Conservation (phyloP, 2,113 vertebrate genomes). For the Maylandia zebra region DNA sequence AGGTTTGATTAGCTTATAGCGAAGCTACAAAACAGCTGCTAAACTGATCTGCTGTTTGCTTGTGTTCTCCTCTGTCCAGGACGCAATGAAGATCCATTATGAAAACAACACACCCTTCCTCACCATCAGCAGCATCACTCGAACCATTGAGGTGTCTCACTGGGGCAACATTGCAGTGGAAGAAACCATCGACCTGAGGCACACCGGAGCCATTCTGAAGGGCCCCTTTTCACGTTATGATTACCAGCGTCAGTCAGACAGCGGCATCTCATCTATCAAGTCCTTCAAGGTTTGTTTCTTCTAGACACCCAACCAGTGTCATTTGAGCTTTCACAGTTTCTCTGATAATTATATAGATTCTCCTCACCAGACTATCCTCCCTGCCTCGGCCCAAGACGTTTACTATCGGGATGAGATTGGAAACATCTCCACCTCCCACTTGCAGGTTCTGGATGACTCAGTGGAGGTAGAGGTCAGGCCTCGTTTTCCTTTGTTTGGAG, state of each 20-base stretch:
- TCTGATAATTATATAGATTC: neutral
- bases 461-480: slow-evolving; percentile 97
- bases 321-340: neutral
- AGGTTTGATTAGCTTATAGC: neutral
- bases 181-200: slow-evolving; percentile 91
- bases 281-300: slow-evolving; percentile 85
- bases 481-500: slow-evolving; percentile 93
- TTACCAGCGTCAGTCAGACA: slow-evolving; percentile 97
- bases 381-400: slow-evolving; percentile 94
- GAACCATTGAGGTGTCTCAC: slow-evolving; percentile 94
- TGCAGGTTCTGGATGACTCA: slow-evolving; percentile 92
- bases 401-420: slow-evolving; percentile 98
- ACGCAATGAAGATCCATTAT: slow-evolving; percentile 90
- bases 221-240: slow-evolving; percentile 96
- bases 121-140: slow-evolving; percentile 89
- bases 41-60: neutral
- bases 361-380: slow-evolving; percentile 88
- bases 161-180: slow-evolving; percentile 99
- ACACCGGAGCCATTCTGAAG: slow-evolving; percentile 91
- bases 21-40: neutral
- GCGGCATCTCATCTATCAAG: slow-evolving; percentile 96
- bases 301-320: neutral
- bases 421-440: slow-evolving; percentile 97
- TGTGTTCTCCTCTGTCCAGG: slow-evolving; percentile 63
- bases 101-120: slow-evolving; percentile 97